Evolutionary conservation across 2,113 vertebrate species (phyloP).

Genomic region (Equus przewalskii): DNA sequence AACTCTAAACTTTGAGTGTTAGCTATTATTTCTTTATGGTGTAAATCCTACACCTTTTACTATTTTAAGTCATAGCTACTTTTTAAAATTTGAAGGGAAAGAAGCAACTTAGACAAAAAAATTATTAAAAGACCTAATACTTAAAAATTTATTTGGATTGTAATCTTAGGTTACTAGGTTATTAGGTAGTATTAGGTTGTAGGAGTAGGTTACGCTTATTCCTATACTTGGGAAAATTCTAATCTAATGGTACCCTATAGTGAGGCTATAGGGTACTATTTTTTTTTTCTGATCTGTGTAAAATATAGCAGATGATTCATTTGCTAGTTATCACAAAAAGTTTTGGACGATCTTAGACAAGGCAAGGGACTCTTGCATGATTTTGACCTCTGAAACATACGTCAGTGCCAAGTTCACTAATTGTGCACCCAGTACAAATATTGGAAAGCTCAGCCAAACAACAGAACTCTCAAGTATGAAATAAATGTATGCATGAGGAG

Average conservation of each 20-base stretch:
- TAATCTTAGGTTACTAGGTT: background rate
- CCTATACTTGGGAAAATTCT: background rate
- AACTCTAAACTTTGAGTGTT: background rate
- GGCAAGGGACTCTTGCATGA: background rate
- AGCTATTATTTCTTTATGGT: background rate
- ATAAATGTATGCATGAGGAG: background rate
- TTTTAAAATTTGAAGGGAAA: background rate
- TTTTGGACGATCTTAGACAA: background rate
- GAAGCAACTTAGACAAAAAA: background rate
- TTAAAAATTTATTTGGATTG: conserved; percentile 26
- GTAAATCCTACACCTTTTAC: background rate
- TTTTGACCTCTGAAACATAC: background rate
- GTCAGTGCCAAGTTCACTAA: background rate
- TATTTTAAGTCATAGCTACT: background rate
- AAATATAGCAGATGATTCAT: conserved; percentile 4
- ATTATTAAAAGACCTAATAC: background rate
- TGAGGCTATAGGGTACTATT: background rate
- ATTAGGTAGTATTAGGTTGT: no score
- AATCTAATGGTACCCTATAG: background rate
- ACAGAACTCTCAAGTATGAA: background rate
- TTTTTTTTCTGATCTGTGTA: background rate
- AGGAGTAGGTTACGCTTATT: background rate
- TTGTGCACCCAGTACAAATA: background rate
- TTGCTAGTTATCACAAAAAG: background rate
- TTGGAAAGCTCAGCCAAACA: background rate